phyloP scores from a whole-genome alignment of 2,888 invertebrate species.

The Salpingus planirostris region DNA sequence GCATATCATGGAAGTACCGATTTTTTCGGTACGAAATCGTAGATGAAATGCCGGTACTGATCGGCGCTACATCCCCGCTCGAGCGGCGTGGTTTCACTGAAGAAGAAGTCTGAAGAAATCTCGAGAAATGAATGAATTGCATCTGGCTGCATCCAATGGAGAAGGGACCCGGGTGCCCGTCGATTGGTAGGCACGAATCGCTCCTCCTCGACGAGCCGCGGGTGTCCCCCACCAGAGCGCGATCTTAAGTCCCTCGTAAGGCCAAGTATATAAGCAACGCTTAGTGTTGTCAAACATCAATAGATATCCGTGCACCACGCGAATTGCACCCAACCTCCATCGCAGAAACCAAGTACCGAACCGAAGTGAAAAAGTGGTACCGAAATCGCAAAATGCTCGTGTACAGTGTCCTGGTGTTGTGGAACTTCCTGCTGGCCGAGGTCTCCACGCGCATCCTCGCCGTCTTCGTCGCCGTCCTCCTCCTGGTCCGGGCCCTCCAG shows the following conservation, averaged over 20 bases:
- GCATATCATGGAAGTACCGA: too few relatives aligned
- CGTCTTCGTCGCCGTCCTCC: constrained; percentile 46
- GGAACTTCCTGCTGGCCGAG: constrained; percentile 38
- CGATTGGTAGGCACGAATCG: constrained; percentile 22
- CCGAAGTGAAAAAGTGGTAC: not conserved
- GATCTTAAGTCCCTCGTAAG: constrained; percentile 27
- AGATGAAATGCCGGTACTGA: too few relatives aligned
- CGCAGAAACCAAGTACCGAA: not conserved
- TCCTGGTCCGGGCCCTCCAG: constrained; percentile 37
- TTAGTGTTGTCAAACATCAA: constrained; percentile 24
- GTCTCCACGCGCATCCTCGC: constrained; percentile 42
- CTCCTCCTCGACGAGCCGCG: constrained; percentile 22
- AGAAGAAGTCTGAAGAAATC: too few relatives aligned
- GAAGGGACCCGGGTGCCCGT: constrained; percentile 13
- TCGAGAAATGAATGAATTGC: constrained; percentile 26
- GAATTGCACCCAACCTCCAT: constrained; percentile 2
- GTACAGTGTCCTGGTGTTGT: constrained; percentile 43
- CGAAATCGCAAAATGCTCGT: constrained; percentile 44
- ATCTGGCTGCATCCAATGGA: constrained; percentile 22
- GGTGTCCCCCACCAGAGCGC: constrained; percentile 19
- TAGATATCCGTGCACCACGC: constrained; percentile 12
- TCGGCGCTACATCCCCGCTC: too few relatives aligned
- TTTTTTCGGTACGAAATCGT: too few relatives aligned
- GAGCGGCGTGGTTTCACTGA: too few relatives aligned
- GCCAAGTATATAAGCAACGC: constrained; percentile 30